Base-by-base conservation (phyloP, 2,113 vertebrate genomes). In the Hippolais icterina region DNA sequence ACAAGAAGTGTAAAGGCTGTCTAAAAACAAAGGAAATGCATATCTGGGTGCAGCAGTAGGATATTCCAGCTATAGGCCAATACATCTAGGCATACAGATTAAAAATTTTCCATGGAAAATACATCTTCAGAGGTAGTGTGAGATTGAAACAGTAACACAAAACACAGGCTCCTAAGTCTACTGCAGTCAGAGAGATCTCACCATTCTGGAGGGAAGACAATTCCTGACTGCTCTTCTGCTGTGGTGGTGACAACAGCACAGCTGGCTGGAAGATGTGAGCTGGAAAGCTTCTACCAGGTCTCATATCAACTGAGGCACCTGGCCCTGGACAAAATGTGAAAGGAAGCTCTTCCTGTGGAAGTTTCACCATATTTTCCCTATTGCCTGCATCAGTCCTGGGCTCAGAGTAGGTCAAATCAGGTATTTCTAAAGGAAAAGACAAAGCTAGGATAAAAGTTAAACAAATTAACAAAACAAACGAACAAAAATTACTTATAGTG, bases 181-280 rank as follows among this genome's bases (percentile, higher is more conserved):
- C 11, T 46, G 37, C 31, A 81, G 50, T 19, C 75, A 86, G 33
- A 72, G 22, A 46, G 27, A 74, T 60, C 97, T 98, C 90, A 98
- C 98, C 95, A 0, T 97, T 95, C 74, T 89, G 96, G 54, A 94
- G 14, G n/a, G 87, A 86, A 88, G 68, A 94, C 87, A 82, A 95
- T 64, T 97, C 94, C 28, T 93, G 88, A 92, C 82, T 98, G 95
- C 97, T 97, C 77, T 97, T 98, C 94, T 99, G 99, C 42, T 95
- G 98, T 31, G 99, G 99, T 2, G 99, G 99, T 20, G 99, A 99
- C 85, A 99, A 97, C 82, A 99, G 81, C 53, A 99, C 96, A 33
- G 98, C 99, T 33, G 99, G 98, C 75, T 98, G 94, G 64, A 97
- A 97, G 31, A 96, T 2, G 16, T 79, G 96, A 70, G 68, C 24